A percentile compares a stretch with the other conserved stretches of the same genome.
Conservation (phyloP, 2,797 vertebrate genomes). For the Xenops minutus region DNA sequence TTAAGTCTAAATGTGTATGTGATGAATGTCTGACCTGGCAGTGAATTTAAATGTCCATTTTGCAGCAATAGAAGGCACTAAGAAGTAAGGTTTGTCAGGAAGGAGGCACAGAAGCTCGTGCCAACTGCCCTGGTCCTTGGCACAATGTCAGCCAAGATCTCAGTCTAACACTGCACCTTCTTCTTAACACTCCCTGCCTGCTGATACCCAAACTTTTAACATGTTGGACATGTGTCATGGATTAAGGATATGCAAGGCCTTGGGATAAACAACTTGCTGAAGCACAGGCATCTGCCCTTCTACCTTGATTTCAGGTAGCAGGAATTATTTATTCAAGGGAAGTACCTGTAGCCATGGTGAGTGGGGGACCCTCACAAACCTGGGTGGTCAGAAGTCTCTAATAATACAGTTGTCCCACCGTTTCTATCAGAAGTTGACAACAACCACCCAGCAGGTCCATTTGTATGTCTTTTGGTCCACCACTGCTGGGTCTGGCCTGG, state of each 20-base stretch:
- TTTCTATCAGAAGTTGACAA: not conserved
- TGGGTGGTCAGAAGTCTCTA: not conserved
- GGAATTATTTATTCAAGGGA: not conserved
- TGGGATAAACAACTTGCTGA: not conserved
- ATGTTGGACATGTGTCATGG: rapidly evolving
- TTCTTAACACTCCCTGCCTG: not conserved
- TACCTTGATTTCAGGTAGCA: not conserved
- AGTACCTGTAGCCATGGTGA: not conserved
- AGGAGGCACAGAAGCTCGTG: not conserved
- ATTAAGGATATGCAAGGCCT: not conserved
- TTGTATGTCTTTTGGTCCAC: not conserved
- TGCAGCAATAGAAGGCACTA: not conserved
- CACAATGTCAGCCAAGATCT: not conserved
- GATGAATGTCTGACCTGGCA: slow-evolving; percentile 3
- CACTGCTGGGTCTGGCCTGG: not conserved
- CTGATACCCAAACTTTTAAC: not conserved
- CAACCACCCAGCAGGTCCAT: not conserved
- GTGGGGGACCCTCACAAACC: not conserved
- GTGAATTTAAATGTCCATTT: not conserved
- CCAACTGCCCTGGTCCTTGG: not conserved
- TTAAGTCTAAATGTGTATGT: not conserved
- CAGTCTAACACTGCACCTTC: not conserved
- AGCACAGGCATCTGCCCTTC: not conserved
- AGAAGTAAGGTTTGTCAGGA: not conserved
- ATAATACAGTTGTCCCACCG: not conserved